Percentiles rank a stretch among this genome's conserved stretches.
phyloP scores from a whole-genome alignment of 2,888 invertebrate species.

The Gasteruption jaculator region DNA sequence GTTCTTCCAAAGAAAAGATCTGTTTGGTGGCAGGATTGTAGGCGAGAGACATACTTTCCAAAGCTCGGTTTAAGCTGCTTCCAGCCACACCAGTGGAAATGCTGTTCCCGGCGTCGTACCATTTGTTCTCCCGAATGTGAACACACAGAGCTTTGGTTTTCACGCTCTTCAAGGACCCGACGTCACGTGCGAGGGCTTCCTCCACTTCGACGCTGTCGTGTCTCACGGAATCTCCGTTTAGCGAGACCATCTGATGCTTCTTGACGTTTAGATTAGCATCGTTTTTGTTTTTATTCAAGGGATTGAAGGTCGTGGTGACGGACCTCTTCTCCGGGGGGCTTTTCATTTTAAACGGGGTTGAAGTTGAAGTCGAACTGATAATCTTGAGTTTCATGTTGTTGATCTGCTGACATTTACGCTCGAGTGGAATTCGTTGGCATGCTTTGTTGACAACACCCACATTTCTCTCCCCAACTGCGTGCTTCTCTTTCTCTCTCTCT shows the following conservation, averaged over 20 bases:
- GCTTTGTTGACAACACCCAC: too few species aligned
- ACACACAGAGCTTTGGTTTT: conserved; percentile 41
- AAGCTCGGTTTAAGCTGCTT: conserved; percentile 60
- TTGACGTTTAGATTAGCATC: conserved; percentile 24
- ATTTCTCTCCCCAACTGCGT: too few species aligned
- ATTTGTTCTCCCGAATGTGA: conserved; percentile 44
- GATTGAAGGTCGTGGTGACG: too few species aligned
- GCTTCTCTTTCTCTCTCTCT: too few species aligned
- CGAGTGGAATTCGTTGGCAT: too few species aligned
- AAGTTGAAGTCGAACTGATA: too few species aligned
- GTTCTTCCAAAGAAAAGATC: conserved; percentile 58
- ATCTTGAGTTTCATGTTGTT: too few species aligned
- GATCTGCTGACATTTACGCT: too few species aligned
- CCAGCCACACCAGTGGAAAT: conserved; percentile 42
- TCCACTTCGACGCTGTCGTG: conserved; percentile 41
- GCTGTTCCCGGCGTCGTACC: conserved; percentile 43
- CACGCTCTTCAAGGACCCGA: conserved; percentile 29
- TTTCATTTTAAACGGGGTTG: too few species aligned
- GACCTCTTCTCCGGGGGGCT: too few species aligned
- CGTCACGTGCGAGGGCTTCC: conserved; percentile 41
- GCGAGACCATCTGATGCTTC: conserved; percentile 41
- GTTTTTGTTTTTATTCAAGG: conserved; percentile 1
- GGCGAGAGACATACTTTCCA: conserved; percentile 70
- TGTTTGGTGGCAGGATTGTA: conserved; percentile 73
- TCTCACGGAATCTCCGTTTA: conserved; percentile 41